Evolutionary conservation across 2,888 invertebrate species (phyloP), one percentile per base, ranked within the genome.

Genomic region (Chrysodeixis includens): DNA sequence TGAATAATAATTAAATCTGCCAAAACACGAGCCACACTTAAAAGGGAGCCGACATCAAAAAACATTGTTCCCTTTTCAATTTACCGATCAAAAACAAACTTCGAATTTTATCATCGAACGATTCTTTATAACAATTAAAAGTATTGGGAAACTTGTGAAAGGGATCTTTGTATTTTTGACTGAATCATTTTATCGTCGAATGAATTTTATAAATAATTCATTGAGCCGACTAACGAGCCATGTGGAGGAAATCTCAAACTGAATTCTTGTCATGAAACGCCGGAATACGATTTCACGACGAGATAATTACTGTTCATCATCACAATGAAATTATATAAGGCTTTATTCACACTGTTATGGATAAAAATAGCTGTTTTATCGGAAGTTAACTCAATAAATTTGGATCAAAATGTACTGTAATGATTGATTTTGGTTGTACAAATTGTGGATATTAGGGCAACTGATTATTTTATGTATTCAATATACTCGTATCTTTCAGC

Each of bases 261-360:
- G 51, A 69, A 81, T 76, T 79, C 70, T 68, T 73, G 49, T 46
- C 46, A 53, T 66, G 63, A 65, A 82, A 80, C 76, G 68, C 58
- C 74, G 69, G 78, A 76, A 74, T 78, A 61, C 35, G 51, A 63
- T 66, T 70, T 67, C 66, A 56, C 64, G 16, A 68, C 60, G 14
- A 67, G 60, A 65, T 82, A 81, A 81, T 82, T 75, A 59, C 60
- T 32, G 46, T 35, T 49, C 12, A 70, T 56, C 56, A 67, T 71
- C 63, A 75, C 20, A 58, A 66, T 49, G 49, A 32, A 49, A 46
- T 26, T 2, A 14, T 26, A 7, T 62, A 22, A 74, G 56, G 68
- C 32, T 58, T 54, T 0, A 20, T 56, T 18, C 52, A 72, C 46
- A 76, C 30, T 12, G 40, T 0, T 32, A n/a, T 32, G 14, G 1